These are phyloP conservation scores for Plebejus argus DNA, from an alignment of 2,888 invertebrate species.

Conservation along the genomic window DNA sequence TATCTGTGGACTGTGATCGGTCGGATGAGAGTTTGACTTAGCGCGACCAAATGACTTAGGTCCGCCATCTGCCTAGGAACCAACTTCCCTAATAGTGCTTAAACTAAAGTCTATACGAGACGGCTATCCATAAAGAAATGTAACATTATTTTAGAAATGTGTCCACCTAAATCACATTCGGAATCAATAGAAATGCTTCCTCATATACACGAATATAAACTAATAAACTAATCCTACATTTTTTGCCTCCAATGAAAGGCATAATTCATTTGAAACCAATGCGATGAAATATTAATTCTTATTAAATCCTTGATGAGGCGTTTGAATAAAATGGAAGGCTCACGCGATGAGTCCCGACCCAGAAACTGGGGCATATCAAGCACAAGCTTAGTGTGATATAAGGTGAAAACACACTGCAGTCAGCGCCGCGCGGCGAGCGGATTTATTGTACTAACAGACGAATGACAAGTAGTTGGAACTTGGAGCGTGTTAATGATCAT, in stretches of 20 bases:
- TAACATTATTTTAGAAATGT: not conserved
- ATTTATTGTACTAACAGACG: not conserved
- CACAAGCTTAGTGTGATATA: slow-evolving; percentile 36
- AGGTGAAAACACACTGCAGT: slow-evolving; percentile 2
- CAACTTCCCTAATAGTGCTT: too few species aligned
- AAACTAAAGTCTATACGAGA: too few species aligned
- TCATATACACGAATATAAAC: not conserved
- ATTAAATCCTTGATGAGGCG: slow-evolving; percentile 33
- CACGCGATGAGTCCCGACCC: slow-evolving; percentile 40
- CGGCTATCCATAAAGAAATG: not conserved
- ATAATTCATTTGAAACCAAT: not conserved
- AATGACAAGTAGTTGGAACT: not conserved
- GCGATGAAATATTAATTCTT: slow-evolving; percentile 21
- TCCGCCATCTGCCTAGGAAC: too few species aligned
- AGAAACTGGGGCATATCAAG: slow-evolving; percentile 44
- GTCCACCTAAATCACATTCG: not conserved
- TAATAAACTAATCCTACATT: not conserved
- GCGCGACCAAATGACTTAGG: too few species aligned
- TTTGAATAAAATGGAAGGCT: slow-evolving; percentile 40
- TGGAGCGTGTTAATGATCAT: not conserved
- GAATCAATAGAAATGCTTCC: not conserved
- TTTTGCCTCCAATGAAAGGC: not conserved
- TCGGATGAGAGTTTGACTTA: too few species aligned
- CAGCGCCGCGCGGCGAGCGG: not conserved
- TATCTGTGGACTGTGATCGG: too few species aligned